Conservation (phyloP, 2,888 invertebrate genomes). For the Branchipolynoe longqiensis region DNA sequence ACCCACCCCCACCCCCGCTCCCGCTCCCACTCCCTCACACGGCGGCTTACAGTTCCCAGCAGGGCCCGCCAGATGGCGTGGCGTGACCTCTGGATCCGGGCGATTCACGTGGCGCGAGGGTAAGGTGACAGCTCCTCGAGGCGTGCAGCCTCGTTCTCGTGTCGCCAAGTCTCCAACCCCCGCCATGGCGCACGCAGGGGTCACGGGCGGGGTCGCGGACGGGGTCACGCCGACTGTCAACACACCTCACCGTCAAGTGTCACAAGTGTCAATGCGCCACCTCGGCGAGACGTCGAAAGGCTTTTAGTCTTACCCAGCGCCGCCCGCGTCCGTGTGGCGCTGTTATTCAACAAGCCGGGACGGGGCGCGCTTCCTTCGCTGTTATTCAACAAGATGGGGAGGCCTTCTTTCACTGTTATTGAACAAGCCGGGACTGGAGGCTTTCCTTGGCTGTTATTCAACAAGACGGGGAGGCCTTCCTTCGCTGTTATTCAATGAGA, state of each 20-base stretch:
- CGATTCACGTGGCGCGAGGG: constrained; percentile 7
- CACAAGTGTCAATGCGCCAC: too few relatives aligned
- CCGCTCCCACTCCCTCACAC: background rate
- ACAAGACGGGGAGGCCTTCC: too few relatives aligned
- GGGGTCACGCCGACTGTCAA: constrained; percentile 1
- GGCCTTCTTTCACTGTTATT: too few relatives aligned
- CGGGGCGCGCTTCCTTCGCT: too few relatives aligned
- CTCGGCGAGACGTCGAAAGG: too few relatives aligned
- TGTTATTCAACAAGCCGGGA: too few relatives aligned
- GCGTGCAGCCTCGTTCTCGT: background rate
- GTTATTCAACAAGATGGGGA: too few relatives aligned
- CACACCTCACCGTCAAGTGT: background rate
- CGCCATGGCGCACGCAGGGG: background rate
- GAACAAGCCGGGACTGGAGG: too few relatives aligned
- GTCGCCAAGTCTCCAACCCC: background rate
- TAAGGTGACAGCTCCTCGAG: constrained; percentile 11
- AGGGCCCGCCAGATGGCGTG: constrained; percentile 6
- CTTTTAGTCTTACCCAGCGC: too few relatives aligned
- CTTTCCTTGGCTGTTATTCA: too few relatives aligned
- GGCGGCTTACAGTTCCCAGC: background rate
- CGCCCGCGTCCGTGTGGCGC: too few relatives aligned
- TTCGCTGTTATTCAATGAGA: too few relatives aligned
- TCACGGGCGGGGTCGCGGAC: background rate
- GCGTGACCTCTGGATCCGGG: background rate
- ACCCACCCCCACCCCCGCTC: background rate